Evolutionary conservation across 2,888 invertebrate genomes (phyloP), one percentile per base, ranked within the genome.

Genomic region (Antheraea assamensis): DNA sequence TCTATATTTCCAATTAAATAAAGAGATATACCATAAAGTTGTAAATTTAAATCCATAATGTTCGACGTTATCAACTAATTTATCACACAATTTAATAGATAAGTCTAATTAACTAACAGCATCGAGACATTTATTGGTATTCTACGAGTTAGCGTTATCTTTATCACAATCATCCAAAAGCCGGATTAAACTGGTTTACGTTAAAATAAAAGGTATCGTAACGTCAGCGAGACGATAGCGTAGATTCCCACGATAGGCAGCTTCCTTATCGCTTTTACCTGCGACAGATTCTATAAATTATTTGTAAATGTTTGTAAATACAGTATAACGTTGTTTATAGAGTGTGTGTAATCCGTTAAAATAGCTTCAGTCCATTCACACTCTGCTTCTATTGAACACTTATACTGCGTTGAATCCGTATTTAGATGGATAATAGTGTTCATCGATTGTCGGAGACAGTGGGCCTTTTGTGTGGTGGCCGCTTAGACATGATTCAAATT

Each of bases 121-220:
- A n/a, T 35, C 15, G 35, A n/a, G 35, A 35, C 7, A 35, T 35
- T 35, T 35, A 19, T 35, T 30, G 1, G n/a, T 35, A 35, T 68
- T 31, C 66, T 31, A 68, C 21, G 15, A 21, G 68, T 68, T 68
- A 68, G 35, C 8, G n/a, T 68, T 68, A 68, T 68, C 68, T 68
- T 68, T 68, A 68, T 68, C 68, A 35, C 21, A 31, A 68, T 68
- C 68, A 68, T 3, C 3, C 27, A 21, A 68, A 35, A 27, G 3
- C 35, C n/a, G 21, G n/a, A 35, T 68, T 68, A 68, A 68, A 35
- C n/a, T 64, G 30, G 61, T 66, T 31, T 66, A 30, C 19, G 3
- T 30, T 31, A 31, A 35, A 35, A 35, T 68, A 35, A 68, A 68
- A 68, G 68, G 15, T 35, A 10, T 68, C 68, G 35, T 35, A 35